A percentile compares a stretch with the other conserved stretches of the same genome.
Conservation (phyloP, 2,113 vertebrate species). For the Seriola quinqueradiata region DNA sequence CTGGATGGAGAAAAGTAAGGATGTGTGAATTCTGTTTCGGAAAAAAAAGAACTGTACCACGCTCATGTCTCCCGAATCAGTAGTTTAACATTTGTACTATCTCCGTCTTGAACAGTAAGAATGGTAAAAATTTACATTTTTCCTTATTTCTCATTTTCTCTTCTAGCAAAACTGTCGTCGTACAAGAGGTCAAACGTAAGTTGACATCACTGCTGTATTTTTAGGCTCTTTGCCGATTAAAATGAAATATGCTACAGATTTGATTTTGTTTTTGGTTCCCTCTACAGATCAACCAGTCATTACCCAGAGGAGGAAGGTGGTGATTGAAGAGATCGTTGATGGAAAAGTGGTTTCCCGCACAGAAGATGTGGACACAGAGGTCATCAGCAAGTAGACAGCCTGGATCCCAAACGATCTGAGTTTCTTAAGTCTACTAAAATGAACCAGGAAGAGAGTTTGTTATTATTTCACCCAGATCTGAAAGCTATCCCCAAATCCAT, state of each 20-base stretch:
- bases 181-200: conserved; percentile 69
- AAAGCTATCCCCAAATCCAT: background rate
- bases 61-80: too few relatives aligned
- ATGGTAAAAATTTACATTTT: background rate
- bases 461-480: background rate
- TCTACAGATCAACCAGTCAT: conserved; percentile 73
- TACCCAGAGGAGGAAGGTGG: conserved; percentile 83
- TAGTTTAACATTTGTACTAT: background rate
- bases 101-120: background rate
- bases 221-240: background rate
- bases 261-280: background rate
- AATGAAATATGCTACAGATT: background rate
- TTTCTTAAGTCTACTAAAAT: background rate
- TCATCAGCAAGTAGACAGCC: conserved; percentile 33
- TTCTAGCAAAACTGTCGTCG: conserved; percentile 3
- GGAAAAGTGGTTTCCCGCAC: conserved; percentile 85
- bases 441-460: background rate
- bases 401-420: background rate
- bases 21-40: background rate
- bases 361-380: conserved; percentile 65
- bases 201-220: conserved; percentile 12
- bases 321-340: conserved; percentile 86
- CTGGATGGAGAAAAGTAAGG: conserved; percentile 83
- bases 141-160: background rate
- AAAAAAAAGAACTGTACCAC: too few relatives aligned